Percentiles rank a stretch among this genome's conserved stretches.
Conservation (phyloP, 2,888 invertebrate species). For the Polydrusus cervinus region DNA sequence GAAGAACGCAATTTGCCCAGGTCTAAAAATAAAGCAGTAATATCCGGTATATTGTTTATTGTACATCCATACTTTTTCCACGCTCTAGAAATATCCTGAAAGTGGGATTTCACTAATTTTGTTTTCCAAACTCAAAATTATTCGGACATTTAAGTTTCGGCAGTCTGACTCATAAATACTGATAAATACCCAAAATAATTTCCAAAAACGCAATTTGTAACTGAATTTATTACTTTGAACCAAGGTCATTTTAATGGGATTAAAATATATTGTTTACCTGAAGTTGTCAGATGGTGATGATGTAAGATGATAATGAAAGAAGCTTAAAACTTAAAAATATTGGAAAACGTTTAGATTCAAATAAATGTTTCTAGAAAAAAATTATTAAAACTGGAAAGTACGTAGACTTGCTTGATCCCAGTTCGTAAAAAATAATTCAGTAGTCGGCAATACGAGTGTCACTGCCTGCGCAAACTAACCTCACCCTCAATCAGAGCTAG, state of each 20-base stretch:
- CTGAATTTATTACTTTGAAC: neutral
- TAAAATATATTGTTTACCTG: slow-evolving; percentile 1
- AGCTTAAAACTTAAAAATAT: no score
- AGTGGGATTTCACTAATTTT: neutral
- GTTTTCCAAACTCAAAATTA: neutral
- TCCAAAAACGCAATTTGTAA: slow-evolving; percentile 12
- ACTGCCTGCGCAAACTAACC: no score
- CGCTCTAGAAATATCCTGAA: slow-evolving; percentile 1
- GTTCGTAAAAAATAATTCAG: no score
- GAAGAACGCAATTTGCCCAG: no score
- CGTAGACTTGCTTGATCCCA: no score
- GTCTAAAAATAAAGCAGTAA: neutral
- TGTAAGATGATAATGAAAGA: neutral
- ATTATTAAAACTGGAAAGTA: no score
- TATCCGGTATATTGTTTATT: neutral
- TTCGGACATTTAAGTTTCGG: neutral
- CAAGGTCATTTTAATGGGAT: neutral
- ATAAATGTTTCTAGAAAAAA: no score
- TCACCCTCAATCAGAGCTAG: no score
- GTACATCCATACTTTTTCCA: neutral
- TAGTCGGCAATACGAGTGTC: no score
- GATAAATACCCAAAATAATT: slow-evolving; percentile 7
- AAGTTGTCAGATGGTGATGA: neutral
- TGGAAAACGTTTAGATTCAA: no score
- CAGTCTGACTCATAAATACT: slow-evolving; percentile 12